Base-by-base conservation (phyloP, 2,113 vertebrate genomes). In the Colaptes auratus region DNA sequence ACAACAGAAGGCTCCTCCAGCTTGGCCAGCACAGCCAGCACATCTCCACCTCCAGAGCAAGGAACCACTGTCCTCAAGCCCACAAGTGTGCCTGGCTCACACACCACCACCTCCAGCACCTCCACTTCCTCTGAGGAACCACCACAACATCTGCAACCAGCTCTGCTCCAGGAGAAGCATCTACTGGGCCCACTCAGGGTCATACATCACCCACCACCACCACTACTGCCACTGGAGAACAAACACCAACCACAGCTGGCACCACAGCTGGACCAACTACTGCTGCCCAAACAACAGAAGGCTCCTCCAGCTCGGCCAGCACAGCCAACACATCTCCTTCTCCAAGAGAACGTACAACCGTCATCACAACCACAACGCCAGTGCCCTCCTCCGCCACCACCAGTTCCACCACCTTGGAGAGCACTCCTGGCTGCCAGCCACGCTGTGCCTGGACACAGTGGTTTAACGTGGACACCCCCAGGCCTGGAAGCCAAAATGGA, bases 361-460 rank as follows among this genome's bases (percentile, higher is more conserved):
- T 7, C 10, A 24, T 24, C 18, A 14, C 46, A 4, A 2, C 30
- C 2, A 46, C 25, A 11, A 2, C 33, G 36, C 21, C n/a, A 1
- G 7, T 0, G 2, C 0, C 14, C 1, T 4, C 61, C 36, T 10
- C 4, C 3, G 2, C 9, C 20, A 86, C 4, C 9, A 8, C 1
- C 7, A 6, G 18, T 5, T 1, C 6, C 3, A 3, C 8, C 36
- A 28, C 42, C 5, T 52, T 17, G 7, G 6, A 4, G 6, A 63
- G 7, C 7, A 10, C 17, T 4, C 2, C 8, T 2, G 3, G 9
- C 28, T 97, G 97, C 1, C 61, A 69, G 7, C 84, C 33, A 12
- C 63, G 1, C 6, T 97, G 97, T 23, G n/a, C 70, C 28, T 97
- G 97, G 97, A 97, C 97, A 0, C 69, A 95, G 8, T 97, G 97